Conservation (phyloP, 2,113 vertebrate genomes). For the Polypterus senegalus region DNA sequence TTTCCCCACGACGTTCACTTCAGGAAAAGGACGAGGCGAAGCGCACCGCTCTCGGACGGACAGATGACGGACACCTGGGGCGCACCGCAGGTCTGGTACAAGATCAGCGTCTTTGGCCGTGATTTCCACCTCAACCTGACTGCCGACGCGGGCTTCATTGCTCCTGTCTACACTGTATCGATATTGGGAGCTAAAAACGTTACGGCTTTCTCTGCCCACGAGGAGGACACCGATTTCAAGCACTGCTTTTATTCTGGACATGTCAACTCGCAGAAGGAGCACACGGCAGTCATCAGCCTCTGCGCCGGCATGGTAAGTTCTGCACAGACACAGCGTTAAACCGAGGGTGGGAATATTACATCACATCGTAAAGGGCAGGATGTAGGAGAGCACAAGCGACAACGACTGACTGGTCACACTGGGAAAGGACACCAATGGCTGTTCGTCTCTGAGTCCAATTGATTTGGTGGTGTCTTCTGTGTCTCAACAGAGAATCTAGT, state of each 20-base stretch:
- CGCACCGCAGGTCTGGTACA: slow-evolving; percentile 65
- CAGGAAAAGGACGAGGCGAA: slow-evolving; percentile 72
- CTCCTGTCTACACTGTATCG: slow-evolving; percentile 83
- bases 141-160: slow-evolving; percentile 86
- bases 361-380: no score
- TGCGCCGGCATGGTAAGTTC: slow-evolving; percentile 93
- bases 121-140: slow-evolving; percentile 86
- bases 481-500: no score
- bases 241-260: slow-evolving; percentile 95
- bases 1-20: slow-evolving; percentile 77
- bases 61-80: slow-evolving; percentile 59
- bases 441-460: no score
- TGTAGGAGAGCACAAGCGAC: no score
- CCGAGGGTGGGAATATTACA: no score
- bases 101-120: slow-evolving; percentile 82
- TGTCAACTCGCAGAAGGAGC: slow-evolving; percentile 74
- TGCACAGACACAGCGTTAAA: not conserved
- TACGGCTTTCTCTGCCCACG: slow-evolving; percentile 51
- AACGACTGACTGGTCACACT: no score
- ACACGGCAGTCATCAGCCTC: slow-evolving; percentile 89
- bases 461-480: no score
- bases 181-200: slow-evolving; percentile 63
- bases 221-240: slow-evolving; percentile 68
- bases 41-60: slow-evolving; percentile 40
- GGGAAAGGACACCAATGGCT: no score